phyloP scores from a whole-genome alignment of 2,797 vertebrate genomes.

The Phoxinus dragarum region DNA sequence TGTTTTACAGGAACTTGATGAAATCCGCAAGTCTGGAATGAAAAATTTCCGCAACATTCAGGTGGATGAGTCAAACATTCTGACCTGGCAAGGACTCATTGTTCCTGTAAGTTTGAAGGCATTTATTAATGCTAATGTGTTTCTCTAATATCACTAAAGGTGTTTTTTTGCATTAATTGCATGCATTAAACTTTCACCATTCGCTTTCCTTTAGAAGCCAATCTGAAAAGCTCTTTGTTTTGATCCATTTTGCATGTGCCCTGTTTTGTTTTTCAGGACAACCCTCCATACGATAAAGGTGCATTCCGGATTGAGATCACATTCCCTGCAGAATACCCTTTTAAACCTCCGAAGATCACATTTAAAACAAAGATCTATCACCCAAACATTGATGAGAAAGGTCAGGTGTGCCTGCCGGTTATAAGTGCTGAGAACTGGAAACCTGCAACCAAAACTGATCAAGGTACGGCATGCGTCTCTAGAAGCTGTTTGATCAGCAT shows the following conservation, averaged over 20 bases:
- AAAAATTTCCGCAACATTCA: conserved; percentile 95
- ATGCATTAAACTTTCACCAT: background rate
- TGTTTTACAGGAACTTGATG: conserved; percentile 90
- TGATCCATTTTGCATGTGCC: background rate
- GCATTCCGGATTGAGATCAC: conserved; percentile 97
- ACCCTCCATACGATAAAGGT: conserved; percentile 95
- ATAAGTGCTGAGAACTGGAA: conserved; percentile 99
- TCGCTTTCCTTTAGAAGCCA: background rate
- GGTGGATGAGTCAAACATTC: conserved; percentile 95
- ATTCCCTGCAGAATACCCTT: conserved; percentile 96
- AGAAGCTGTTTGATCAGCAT: background rate
- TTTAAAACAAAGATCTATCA: conserved; percentile 99
- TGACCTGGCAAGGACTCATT: conserved; percentile 97
- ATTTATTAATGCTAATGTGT: background rate
- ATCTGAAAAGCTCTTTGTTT: background rate
- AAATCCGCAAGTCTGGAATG: conserved; percentile 90
- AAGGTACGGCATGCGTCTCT: conserved; percentile 80
- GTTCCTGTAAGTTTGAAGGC: conserved; percentile 89
- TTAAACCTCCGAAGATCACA: conserved; percentile 97
- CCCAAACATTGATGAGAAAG: conserved; percentile 98
- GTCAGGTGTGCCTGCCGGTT: conserved; percentile 96
- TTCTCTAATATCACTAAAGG: background rate
- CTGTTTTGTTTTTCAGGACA: conserved; percentile 78
- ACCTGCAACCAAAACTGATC: conserved; percentile 93
- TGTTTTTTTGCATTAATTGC: background rate